phyloP scores from a whole-genome alignment of 2,888 invertebrate species.

The Tachina fera region DNA sequence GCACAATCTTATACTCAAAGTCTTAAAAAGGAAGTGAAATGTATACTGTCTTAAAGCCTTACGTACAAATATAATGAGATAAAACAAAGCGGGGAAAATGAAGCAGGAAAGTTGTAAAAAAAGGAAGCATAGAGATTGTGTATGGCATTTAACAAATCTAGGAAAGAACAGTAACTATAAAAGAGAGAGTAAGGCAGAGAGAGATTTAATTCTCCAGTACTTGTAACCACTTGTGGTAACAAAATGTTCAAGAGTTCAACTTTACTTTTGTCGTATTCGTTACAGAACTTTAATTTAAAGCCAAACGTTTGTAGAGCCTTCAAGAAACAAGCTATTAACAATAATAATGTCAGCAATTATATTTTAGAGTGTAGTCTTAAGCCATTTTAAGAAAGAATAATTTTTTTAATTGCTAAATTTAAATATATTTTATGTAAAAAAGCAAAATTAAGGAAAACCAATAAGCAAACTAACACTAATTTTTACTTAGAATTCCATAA shows the following conservation, averaged over 20 bases:
- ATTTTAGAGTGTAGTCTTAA: too few species aligned
- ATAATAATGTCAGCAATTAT: background rate
- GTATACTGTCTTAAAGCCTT: slow-evolving; percentile 51
- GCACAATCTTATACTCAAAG: slow-evolving; percentile 20
- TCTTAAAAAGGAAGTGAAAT: slow-evolving; percentile 51
- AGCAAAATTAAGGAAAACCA: too few species aligned
- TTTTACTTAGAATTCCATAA: too few species aligned
- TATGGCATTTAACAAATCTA: background rate
- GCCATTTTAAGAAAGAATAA: too few species aligned
- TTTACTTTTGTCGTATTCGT: background rate
- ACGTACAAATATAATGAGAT: background rate
- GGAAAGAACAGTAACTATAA: background rate
- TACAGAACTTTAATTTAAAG: background rate
- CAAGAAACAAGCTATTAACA: background rate
- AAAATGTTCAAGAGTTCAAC: background rate
- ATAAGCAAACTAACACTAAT: too few species aligned
- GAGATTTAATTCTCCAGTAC: background rate
- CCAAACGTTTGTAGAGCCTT: background rate
- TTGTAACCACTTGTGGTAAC: background rate
- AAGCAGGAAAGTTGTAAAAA: background rate
- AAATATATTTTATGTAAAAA: too few species aligned
- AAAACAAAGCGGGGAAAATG: background rate
- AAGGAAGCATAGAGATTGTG: slow-evolving; percentile 1
- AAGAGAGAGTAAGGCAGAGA: too few species aligned
- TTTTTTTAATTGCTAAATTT: too few species aligned